A percentile compares a stretch with the other conserved stretches of the same genome.
Evolutionary conservation across 2,888 invertebrate genomes (phyloP).

Genomic region (Athalia circularis): DNA sequence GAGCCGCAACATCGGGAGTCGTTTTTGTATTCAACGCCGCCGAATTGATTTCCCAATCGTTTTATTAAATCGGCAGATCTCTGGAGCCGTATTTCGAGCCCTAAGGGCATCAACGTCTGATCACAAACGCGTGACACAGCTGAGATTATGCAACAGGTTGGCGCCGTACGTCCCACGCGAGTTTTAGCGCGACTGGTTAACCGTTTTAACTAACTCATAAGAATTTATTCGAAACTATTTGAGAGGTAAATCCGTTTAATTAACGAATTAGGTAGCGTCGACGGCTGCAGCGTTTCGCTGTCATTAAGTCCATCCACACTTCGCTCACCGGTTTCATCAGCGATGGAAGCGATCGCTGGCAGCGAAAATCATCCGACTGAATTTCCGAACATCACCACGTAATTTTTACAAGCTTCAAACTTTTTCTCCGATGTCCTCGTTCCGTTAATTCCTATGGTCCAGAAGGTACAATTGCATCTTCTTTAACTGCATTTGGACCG

Average conservation of each 20-base stretch:
- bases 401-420: no score
- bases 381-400: no score
- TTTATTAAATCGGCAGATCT: neutral
- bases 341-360: no score
- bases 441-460: neutral
- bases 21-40: no score
- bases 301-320: neutral
- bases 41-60: neutral
- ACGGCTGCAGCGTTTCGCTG: neutral
- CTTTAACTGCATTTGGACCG: neutral
- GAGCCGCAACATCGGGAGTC: no score
- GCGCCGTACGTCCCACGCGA: constrained; percentile 66
- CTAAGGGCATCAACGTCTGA: neutral
- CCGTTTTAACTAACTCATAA: constrained; percentile 24
- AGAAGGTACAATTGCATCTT: constrained; percentile 4
- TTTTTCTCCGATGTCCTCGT: constrained; percentile 38
- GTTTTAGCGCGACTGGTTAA: constrained; percentile 44
- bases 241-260: constrained; percentile 20
- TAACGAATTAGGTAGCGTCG: constrained; percentile 27
- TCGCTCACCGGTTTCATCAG: neutral
- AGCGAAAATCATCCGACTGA: no score
- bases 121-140: constrained; percentile 2
- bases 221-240: constrained; percentile 9
- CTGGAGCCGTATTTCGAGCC: neutral
- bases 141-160: constrained; percentile 72